Evolutionary conservation across 2,888 invertebrate species (phyloP).

Genomic region (Leptinotarsa tumamoca): DNA sequence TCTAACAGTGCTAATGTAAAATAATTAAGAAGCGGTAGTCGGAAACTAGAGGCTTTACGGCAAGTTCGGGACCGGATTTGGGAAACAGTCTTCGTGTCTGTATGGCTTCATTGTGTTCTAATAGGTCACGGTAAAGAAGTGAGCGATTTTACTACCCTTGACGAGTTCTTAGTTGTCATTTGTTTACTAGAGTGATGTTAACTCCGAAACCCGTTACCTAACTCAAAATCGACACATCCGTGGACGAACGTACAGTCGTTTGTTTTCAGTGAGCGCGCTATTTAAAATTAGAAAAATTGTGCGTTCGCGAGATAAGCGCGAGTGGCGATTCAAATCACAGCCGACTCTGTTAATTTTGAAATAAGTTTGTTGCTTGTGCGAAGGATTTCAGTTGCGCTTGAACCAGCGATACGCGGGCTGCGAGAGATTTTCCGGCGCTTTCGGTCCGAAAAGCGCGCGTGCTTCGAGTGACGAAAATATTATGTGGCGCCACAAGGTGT

Average conservation of each 20-base stretch:
- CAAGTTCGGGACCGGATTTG: constrained; percentile 3
- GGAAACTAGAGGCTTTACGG: constrained; percentile 6
- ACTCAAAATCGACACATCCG: background rate
- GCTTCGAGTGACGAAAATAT: constrained; percentile 30
- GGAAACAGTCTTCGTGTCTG: background rate
- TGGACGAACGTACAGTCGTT: background rate
- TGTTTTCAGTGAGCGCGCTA: background rate
- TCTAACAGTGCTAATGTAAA: constrained; percentile 36
- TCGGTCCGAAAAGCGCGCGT: constrained; percentile 33
- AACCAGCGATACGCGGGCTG: constrained; percentile 17
- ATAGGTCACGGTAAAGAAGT: constrained; percentile 1
- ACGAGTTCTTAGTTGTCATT: background rate
- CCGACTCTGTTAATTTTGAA: constrained; percentile 55
- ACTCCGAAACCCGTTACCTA: background rate
- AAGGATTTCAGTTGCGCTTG: constrained; percentile 19
- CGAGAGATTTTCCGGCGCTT: constrained; percentile 41
- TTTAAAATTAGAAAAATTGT: constrained; percentile 22
- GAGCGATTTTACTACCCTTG: background rate
- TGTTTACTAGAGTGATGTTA: constrained; percentile 2
- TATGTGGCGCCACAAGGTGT: constrained; percentile 55
- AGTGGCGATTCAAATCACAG: constrained; percentile 44
- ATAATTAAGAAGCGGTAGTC: constrained; percentile 12
- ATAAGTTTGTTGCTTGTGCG: constrained; percentile 44
- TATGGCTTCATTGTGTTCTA: constrained; percentile 3
- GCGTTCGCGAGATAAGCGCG: constrained; percentile 39